Evolutionary conservation across 2,113 vertebrate genomes (phyloP).

Genomic region (Phalacrocorax brasilianus): DNA sequence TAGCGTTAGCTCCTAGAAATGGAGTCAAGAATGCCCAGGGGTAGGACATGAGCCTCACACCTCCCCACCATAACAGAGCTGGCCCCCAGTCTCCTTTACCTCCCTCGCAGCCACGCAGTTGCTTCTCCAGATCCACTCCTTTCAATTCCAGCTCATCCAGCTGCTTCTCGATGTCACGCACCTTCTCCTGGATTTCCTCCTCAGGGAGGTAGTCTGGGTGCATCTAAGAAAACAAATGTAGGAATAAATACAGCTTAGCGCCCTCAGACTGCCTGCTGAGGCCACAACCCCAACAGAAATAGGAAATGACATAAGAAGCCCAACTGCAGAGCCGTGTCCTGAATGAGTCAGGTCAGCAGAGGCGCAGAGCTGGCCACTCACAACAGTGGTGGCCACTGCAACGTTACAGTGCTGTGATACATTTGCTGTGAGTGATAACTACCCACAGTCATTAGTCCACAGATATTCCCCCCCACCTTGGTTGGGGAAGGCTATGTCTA

Average conservation of each 20-base stretch:
- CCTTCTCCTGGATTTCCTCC: conserved; percentile 84
- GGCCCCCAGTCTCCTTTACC: conserved; percentile 68
- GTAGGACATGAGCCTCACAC: background rate
- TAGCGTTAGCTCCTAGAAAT: background rate
- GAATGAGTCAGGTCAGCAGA: background rate
- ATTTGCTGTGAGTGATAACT: background rate
- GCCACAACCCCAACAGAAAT: background rate
- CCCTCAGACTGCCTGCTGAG: background rate
- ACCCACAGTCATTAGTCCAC: background rate
- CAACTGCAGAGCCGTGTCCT: background rate
- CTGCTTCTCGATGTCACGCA: conserved; percentile 81
- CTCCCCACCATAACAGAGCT: background rate
- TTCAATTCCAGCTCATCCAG: conserved; percentile 84
- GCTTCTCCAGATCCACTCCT: conserved; percentile 89
- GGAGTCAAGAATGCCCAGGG: background rate
- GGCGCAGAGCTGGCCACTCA: background rate
- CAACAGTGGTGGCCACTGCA: background rate
- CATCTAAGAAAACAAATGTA: conserved; percentile 45
- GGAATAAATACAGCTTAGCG: background rate
- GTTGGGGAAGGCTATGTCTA: background rate
- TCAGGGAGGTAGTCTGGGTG: conserved; percentile 73
- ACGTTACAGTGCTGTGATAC: rapidly evolving
- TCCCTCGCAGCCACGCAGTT: conserved; percentile 85
- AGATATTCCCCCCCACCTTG: background rate
- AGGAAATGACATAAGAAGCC: background rate